Evolutionary conservation across 1,140 invertebrate species (phyloP), one percentile per base, ranked within the genome.

Genomic region (Drosophila gunungcola): DNA sequence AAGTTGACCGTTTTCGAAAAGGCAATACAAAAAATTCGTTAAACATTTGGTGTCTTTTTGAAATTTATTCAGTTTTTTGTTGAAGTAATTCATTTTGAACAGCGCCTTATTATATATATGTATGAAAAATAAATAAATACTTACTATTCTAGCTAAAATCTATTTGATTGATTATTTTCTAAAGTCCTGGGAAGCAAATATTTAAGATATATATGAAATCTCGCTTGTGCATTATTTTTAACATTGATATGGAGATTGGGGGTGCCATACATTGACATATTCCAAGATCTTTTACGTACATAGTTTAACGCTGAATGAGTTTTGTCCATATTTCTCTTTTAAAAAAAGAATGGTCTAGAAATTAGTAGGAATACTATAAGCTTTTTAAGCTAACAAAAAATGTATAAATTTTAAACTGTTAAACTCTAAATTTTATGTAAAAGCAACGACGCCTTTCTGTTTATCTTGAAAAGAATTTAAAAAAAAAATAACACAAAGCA

Each of bases 241-340:
- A 77, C 63, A 41, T 76, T 76, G 73, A 77, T 77, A 77, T 77
- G 73, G 51, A 45, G 12, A 29, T 34, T 55, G 49, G 21, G 42
- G 38, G 13, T 73, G 48, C 16, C 42, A 27, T 6, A 25, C 2
- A 2, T 42, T 43, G 2, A 25, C 27, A 60, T 13, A 21, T 16
- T 4, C 6, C 21, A 41, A 38, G 4, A 52, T n/a, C n/a, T 43
- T 27, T 56, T 29, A 56, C 38, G 13, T 56, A 29, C 12, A 29
- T 3, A 39, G 1, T 25, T 49, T 21, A 27, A 48, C 21, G 21
- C n/a, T 38, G 4, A 36, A 16, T 2, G 49, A 13, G 4, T 34
- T 42, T n/a, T 32, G 10, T 1, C 12, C 29, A 27, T 4, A 7
- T 51, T 13, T 25, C 25, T 16, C 34, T 27, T 25, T 25, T 12